Conservation (phyloP, 2,888 invertebrate species). For the Pseudococcus jackbeardsleyi region DNA sequence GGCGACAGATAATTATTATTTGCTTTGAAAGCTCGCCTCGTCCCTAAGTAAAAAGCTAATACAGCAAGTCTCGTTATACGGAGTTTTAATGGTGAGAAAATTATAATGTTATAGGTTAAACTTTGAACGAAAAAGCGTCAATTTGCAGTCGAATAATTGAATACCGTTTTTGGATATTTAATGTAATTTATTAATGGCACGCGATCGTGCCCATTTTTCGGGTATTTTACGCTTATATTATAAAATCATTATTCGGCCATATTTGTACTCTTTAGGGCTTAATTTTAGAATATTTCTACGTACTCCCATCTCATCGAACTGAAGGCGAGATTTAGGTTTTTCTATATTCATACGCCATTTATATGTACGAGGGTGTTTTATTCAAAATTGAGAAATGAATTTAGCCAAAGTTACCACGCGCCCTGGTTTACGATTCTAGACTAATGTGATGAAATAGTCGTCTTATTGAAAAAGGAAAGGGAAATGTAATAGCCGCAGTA, state of each 20-base stretch:
- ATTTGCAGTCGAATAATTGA: constrained; percentile 28
- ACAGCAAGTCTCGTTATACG: constrained; percentile 16
- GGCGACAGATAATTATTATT: constrained; percentile 63
- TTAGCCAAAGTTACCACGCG: neutral
- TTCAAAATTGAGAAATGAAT: neutral
- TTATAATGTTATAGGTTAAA: neutral
- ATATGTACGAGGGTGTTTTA: constrained; percentile 1
- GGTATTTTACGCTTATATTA: neutral
- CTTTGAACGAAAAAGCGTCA: constrained; percentile 14
- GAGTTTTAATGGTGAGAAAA: constrained; percentile 43
- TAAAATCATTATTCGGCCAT: neutral
- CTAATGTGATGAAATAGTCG: constrained; percentile 37
- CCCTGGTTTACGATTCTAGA: neutral
- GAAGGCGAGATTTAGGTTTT: no score
- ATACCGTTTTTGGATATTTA: constrained; percentile 1
- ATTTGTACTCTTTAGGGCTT: neutral
- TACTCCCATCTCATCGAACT: neutral
- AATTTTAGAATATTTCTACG: neutral
- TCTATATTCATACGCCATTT: neutral
- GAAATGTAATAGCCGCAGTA: constrained; percentile 24
- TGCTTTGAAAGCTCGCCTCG: constrained; percentile 30
- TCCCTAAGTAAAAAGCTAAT: constrained; percentile 22
- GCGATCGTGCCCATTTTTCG: neutral
- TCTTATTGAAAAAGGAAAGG: constrained; percentile 41
- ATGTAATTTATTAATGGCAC: constrained; percentile 8